Base-by-base conservation (phyloP, 2,113 vertebrate genomes). In the human (Homo sapiens) region DNA sequence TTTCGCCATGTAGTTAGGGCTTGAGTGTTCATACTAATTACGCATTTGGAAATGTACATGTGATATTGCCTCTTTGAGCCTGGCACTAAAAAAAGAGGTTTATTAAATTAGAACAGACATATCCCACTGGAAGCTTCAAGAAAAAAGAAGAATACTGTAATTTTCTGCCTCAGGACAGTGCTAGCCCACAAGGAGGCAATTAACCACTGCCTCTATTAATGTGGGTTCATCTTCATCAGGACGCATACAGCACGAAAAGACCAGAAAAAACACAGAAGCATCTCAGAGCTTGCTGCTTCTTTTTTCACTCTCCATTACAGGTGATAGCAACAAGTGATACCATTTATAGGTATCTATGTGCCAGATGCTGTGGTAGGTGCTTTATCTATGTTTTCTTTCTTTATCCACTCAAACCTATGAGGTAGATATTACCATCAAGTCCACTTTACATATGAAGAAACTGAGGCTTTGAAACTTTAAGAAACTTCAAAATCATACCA, bases 91-190 rank as follows among this genome's bases (percentile, higher is more conserved):
- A 81, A 84, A 89, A 75, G 27, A 78, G 30, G 25, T 38, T 91
- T 85, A 78, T 68, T 97, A 92, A 95, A 96, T 94, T 78, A 88
- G 76, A 93, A n/a, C 20, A 88, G 80, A 78, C 23, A 57, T 52
- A 84, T 59, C 66, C 20, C 76, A 78, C 5, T 84, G 84, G 92
- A 90, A 85, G 66, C 9, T 25, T 90, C 57, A 72, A 78, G 61
- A 80, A 45, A 91, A 96, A 78, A 81, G 79, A 94, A 93, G 32
- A 83, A 73, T 72, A 90, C 81, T 83, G 57, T 80, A 89, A 95
- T 95, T 80, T 64, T 55, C 57, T 90, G 68, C 82, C 89, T 61
- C 61, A 23, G 50, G 82, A 92, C 25, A 81, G 38, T 73, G 38
- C 55, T 81, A 88, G 52, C 72, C 50, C 59, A 94, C 5, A 40